Percentiles rank a stretch among this genome's conserved stretches.
Evolutionary conservation across 2,888 invertebrate species (phyloP).

Genomic region (Ganaspis brasiliensis): DNA sequence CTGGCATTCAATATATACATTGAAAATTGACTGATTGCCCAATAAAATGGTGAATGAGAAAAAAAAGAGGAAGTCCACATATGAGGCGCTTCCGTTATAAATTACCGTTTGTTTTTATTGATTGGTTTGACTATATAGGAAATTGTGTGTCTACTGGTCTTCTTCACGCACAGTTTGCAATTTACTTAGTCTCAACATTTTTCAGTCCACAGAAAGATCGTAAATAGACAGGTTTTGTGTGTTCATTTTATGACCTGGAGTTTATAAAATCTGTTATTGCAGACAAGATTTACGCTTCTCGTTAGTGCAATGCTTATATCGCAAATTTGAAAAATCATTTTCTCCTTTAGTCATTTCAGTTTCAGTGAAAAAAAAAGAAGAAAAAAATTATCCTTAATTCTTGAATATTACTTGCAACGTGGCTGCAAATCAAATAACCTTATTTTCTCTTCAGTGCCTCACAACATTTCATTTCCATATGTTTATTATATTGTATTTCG

Average conservation of each 20-base stretch:
- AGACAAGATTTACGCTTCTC: constrained; percentile 2
- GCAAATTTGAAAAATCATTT: constrained; percentile 7
- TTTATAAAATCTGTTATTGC: constrained; percentile 21
- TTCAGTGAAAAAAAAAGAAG: background rate
- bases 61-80: too few species aligned
- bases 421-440: constrained; percentile 5
- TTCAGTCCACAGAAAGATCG: background rate
- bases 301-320: constrained; percentile 11
- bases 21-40: constrained; percentile 2
- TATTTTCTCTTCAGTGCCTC: background rate
- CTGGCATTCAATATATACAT: background rate
- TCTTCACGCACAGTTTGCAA: background rate
- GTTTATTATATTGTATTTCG: too few species aligned
- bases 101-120: constrained; percentile 6
- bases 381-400: background rate
- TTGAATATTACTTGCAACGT: background rate
- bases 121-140: background rate
- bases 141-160: background rate
- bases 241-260: background rate
- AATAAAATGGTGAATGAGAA: too few species aligned
- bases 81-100: background rate
- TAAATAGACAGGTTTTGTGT: constrained; percentile 15
- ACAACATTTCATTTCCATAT: too few species aligned
- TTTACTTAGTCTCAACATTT: background rate
- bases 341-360: background rate